Evolutionary conservation across 2,888 invertebrate species (phyloP), one percentile per base, ranked within the genome.

Genomic region (Synanthedon tipuliformis): DNA sequence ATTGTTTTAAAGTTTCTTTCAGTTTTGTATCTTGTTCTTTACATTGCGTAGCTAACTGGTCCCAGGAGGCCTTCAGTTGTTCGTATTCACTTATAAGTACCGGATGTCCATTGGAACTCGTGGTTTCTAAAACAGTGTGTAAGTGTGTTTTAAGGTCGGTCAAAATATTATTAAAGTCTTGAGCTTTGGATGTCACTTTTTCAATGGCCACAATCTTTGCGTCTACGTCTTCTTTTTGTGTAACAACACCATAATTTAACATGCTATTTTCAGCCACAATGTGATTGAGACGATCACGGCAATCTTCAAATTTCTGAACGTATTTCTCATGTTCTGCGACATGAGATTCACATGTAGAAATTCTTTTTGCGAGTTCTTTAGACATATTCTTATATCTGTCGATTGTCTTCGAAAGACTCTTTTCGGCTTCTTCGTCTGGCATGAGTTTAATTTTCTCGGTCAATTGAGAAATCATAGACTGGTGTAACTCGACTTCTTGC

Each of bases 401-500:
- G 51, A 94, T 89, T n/a, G 92, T 93, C 55, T 91, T 91, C 12
- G 90, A 89, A 11, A 96, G 87, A 72, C 93, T 93, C 40, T 90
- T 90, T 62, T 92, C 92, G 0, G 94, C 92, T 63, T 95, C 95
- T 55, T 93, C 91, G 68, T 96, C 96, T 1, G 92, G 91, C 58
- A 96, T 89, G 8, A 91, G 89, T 41, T 92, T 92, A 1, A 95
- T 92, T 76, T 96, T 95, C 13, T 95, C 95, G 61, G 93, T 92
- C 4, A 98, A 79, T 65, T 96, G 95, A 59, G 93, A 91, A 27
- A 98, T 80, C 61, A 97, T 94, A 55, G 92, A 94, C 68, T 94
- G 93, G 69, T 97, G 96, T 48, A 96, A 89, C 49, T 91, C 92
- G 8, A 97, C 93, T 74, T 97, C 97, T 81, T 96, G 96, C 41